These are phyloP conservation scores for Lissocephala sabroskyi DNA, from an alignment of 2,888 invertebrate species.

Conservation along the genomic window DNA sequence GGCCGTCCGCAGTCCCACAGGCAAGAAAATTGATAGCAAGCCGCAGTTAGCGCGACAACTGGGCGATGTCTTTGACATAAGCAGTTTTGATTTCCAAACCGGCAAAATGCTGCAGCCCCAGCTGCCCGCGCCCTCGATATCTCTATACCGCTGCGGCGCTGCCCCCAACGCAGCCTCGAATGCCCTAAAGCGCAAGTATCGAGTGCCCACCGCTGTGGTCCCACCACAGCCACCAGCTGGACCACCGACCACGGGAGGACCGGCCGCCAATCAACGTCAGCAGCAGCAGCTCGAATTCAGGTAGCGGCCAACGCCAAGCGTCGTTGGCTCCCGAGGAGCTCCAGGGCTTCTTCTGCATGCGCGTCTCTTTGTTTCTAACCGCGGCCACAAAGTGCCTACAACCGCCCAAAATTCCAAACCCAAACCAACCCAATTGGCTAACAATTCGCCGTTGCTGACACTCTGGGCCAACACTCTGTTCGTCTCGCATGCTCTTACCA, in stretches of 20 bases:
- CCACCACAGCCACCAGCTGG: conserved; percentile 17
- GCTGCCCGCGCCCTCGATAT: conserved; percentile 68
- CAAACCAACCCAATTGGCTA: conserved; percentile 8
- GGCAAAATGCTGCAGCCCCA: conserved; percentile 82
- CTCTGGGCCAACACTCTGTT: conserved; percentile 17
- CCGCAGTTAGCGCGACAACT: conserved; percentile 85
- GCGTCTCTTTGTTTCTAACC: conserved; percentile 20
- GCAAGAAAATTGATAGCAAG: conserved; percentile 87
- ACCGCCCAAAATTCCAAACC: conserved; percentile 9
- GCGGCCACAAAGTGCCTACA: conserved; percentile 4
- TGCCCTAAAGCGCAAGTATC: conserved; percentile 49
- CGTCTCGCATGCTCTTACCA: conserved; percentile 7
- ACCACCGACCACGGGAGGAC: conserved; percentile 26
- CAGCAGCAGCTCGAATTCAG: conserved; percentile 71
- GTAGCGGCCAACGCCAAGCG: conserved; percentile 56
- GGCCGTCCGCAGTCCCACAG: conserved; percentile 81
- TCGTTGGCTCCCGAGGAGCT: conserved; percentile 37
- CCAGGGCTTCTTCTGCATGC: conserved; percentile 43
- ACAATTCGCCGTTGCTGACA: conserved; percentile 15
- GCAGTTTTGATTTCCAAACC: conserved; percentile 86
- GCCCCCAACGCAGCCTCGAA: conserved; percentile 26
- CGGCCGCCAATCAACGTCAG: conserved; percentile 44
- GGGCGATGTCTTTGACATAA: conserved; percentile 84
- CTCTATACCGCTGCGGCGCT: conserved; percentile 72
- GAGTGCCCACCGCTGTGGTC: conserved; percentile 75